Evolutionary conservation across 2,888 invertebrate species (phyloP), one percentile per base, ranked within the genome.

Genomic region (Eilema sororculum): DNA sequence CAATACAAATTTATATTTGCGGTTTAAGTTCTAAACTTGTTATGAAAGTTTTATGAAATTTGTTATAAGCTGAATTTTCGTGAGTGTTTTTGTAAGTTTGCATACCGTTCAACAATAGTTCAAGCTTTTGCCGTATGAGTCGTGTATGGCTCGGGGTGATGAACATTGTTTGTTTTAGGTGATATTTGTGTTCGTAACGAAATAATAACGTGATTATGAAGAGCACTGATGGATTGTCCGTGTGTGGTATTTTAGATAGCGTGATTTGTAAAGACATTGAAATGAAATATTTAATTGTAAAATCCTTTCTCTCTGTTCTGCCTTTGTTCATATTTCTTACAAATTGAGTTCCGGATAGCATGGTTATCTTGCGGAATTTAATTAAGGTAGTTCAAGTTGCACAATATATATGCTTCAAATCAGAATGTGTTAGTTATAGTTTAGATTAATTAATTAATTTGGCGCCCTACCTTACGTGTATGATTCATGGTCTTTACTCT

Each of bases 121-220:
- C 86, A 88, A 81, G 88, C 88, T 88, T 86, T 82, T 78, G 82
- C 77, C 75, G 79, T 79, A 82, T 83, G 79, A 89, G 89, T 94
- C 94, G 94, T 94, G 94, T 91, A 90, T 93, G 85, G 93, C 94
- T 94, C 80, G 85, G 84, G 94, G 94, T 92, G 91, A 87, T 88
- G 90, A 83, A 89, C 86, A 91, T 92, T 93, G 92, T 93, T 93
- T 93, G 91, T 89, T 91, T 90, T 90, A 86, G 82, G 88, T 91
- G 89, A 89, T 90, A 89, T 88, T 89, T 86, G 84, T 84, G 83
- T 78, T 83, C 83, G 84, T 84, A 85, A 84, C 83, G 86, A 84
- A 85, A 74, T 78, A 86, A 87, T 78, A 86, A 87, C 84, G 83
- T 84, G 89, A 85, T 86, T 85, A 81, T 81, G 87, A 88, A 90